phyloP scores from a whole-genome alignment of 1,140 invertebrate genomes.

The Chelonus insularis region DNA sequence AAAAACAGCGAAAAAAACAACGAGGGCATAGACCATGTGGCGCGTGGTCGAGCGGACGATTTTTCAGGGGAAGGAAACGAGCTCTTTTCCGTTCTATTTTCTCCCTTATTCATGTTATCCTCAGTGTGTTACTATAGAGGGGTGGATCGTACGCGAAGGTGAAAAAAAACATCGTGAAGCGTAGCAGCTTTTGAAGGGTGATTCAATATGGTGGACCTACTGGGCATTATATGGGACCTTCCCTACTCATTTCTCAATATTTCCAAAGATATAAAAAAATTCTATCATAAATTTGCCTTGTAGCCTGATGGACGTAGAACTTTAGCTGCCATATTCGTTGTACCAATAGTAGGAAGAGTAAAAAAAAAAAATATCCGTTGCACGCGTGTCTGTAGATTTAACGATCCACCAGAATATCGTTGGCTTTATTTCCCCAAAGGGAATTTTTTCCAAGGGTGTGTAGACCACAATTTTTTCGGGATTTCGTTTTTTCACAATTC shows the following conservation, averaged over 20 bases:
- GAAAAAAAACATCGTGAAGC: slow-evolving; percentile 26
- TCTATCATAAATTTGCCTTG: slow-evolving; percentile 34
- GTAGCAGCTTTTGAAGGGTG: slow-evolving; percentile 29
- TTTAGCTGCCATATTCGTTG: no score
- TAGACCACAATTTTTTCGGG: slow-evolving; percentile 6
- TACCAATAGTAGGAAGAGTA: no score
- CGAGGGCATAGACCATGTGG: slow-evolving; percentile 41
- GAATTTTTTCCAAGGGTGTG: neutral
- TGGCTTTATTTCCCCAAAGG: slow-evolving; percentile 13
- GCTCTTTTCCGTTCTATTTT: slow-evolving; percentile 32
- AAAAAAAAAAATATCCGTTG: slow-evolving; percentile 44
- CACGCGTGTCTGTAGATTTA: slow-evolving; percentile 22
- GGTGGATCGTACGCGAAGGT: slow-evolving; percentile 29
- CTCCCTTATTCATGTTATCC: neutral
- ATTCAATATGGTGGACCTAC: no score
- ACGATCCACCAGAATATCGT: slow-evolving; percentile 20
- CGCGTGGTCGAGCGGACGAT: slow-evolving; percentile 48
- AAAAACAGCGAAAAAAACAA: slow-evolving; percentile 42
- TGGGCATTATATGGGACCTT: slow-evolving; percentile 26
- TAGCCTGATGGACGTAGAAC: slow-evolving; percentile 19
- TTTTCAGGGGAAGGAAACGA: slow-evolving; percentile 43
- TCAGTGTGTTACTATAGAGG: slow-evolving; percentile 23
- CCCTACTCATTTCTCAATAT: slow-evolving; percentile 34
- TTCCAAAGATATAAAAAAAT: slow-evolving; percentile 45
- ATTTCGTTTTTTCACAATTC: neutral